Base-by-base conservation (phyloP, 2,888 invertebrate species). In the Spicauda simplicius region DNA sequence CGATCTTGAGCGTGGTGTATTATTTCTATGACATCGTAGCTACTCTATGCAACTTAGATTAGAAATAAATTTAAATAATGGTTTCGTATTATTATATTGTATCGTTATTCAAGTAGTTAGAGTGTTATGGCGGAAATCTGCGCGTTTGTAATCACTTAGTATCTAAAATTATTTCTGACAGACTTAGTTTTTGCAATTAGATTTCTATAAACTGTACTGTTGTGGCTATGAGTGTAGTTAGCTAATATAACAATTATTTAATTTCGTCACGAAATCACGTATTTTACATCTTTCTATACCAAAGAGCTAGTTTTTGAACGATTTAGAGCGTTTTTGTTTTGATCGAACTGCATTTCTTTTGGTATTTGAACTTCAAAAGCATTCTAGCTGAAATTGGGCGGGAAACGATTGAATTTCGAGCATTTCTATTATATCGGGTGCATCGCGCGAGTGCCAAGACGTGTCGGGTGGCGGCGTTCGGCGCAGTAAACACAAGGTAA, bases 401-500 rank as follows among this genome's bases (percentile, higher is more conserved):
- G 59, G 45, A 59, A 59, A 59, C 18, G 16, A 20, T 5, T 2
- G 41, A 41, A 19, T 25, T 16, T 58, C 12, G 6, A 0, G 2
- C 14, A 5, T 37, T 53, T 14, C 0, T 41, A 8, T 68, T 25
- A 60, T 41, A 37, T 20, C 5, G 71, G 67, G 59, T 70, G 73
- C 69, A 64, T 64, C 60, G 68, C 19, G 50, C 77, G 75, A 88
- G 90, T 85, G 89, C 83, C 91, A 92, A 91, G 87, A 82, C 37
- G 71, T 76, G 66, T 64, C 69, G 73, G 76, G 77, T 77, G 77
- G 60, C 69, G 71, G 78, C 72, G 76, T 78, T 80, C 83, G 86
- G 81, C 90, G 88, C 91, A 91, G 93, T 92, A 91, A 92, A 92
- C 91, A 92, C 92, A 91, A 92, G 93, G 93, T 92, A 93, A 93